A percentile compares a stretch with the other conserved stretches of the same genome.
Evolutionary conservation across 2,113 vertebrate species (phyloP).

Genomic region (Solenodon paradoxus): DNA sequence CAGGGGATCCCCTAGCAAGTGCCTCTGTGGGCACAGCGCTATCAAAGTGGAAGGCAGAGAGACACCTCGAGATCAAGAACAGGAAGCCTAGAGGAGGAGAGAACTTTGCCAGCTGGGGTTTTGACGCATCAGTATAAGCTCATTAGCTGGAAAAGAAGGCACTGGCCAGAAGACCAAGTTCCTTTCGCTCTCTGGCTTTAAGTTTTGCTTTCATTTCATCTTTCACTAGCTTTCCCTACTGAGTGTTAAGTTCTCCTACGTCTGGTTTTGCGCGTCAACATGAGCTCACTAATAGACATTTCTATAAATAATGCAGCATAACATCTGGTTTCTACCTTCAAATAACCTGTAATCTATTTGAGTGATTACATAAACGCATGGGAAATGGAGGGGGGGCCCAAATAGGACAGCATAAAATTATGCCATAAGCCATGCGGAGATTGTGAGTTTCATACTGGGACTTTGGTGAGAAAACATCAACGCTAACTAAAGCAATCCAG

Average conservation of each 20-base stretch:
- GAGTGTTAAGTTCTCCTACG: not conserved
- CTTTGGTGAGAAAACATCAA: not conserved
- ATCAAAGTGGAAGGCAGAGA: not conserved
- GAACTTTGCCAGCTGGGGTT: not conserved
- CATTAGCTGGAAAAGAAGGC: not conserved
- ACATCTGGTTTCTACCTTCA: not conserved
- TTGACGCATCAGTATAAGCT: not conserved
- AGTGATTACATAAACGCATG: not conserved
- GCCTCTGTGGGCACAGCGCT: not conserved
- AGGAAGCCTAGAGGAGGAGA: not conserved
- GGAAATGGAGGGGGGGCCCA: not conserved
- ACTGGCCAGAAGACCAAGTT: not conserved
- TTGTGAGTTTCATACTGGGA: rapidly evolving
- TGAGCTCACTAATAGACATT: too few species aligned
- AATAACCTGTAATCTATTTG: not conserved
- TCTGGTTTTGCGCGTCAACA: not conserved
- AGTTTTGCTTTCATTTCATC: not conserved
- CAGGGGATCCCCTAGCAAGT: not conserved
- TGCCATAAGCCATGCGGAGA: not conserved
- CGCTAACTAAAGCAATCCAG: not conserved
- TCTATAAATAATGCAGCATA: not conserved
- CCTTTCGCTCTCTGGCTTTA: not conserved
- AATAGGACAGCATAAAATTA: not conserved
- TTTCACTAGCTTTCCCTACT: not conserved
- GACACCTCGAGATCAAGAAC: rapidly evolving